phyloP scores from a whole-genome alignment of 1,140 invertebrate species.

The Condylostylus longicornis region DNA sequence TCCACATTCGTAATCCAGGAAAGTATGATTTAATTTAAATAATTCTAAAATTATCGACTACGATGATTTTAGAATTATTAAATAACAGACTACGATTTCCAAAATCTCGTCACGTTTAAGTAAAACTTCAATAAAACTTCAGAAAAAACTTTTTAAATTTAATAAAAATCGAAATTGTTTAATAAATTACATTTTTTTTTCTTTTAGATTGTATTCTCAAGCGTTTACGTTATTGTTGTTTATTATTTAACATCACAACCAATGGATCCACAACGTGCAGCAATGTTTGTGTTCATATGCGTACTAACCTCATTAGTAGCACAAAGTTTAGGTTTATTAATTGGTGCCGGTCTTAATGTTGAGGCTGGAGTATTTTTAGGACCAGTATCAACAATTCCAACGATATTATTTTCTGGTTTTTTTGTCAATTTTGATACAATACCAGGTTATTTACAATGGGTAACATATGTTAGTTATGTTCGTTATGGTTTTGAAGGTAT shows the following conservation, averaged over 20 bases:
- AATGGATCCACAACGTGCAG: slow-evolving; percentile 65
- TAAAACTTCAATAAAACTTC: no score
- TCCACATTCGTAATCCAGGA: no score
- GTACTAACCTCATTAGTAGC: slow-evolving; percentile 80
- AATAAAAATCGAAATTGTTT: no score
- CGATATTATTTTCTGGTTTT: slow-evolving; percentile 83
- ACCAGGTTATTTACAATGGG: slow-evolving; percentile 72
- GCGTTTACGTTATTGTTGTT: slow-evolving; percentile 79
- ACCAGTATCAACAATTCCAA: slow-evolving; percentile 78
- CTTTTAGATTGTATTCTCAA: slow-evolving; percentile 69
- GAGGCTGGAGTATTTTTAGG: slow-evolving; percentile 84
- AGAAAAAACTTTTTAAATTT: no score
- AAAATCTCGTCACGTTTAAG: no score
- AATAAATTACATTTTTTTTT: slow-evolving; percentile 6
- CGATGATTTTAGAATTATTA: no score
- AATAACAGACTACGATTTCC: no score
- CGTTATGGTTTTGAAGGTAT: slow-evolving; percentile 76
- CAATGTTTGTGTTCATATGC: slow-evolving; percentile 75
- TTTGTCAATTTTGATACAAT: slow-evolving; percentile 91
- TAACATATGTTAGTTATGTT: slow-evolving; percentile 81
- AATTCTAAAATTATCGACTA: no score
- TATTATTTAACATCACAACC: slow-evolving; percentile 94
- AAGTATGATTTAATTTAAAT: no score
- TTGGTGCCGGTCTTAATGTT: slow-evolving; percentile 78
- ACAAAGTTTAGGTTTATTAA: slow-evolving; percentile 81